Evolutionary conservation across 1,140 invertebrate species (phyloP).

Genomic region (Hyphantria cunea): DNA sequence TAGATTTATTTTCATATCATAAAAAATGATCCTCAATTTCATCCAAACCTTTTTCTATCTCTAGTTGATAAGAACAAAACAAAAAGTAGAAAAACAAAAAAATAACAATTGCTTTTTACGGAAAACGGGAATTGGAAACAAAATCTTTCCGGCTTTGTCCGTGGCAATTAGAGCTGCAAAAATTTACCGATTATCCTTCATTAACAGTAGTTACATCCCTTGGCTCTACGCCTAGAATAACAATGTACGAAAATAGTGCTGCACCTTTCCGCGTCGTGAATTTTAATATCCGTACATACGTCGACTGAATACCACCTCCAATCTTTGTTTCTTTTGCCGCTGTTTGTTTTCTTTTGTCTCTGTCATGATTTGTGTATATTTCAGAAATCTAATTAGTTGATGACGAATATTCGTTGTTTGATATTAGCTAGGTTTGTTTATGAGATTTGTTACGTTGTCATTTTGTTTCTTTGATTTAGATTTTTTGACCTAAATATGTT

Average conservation of each 20-base stretch:
- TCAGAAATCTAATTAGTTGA: slow-evolving; percentile 4
- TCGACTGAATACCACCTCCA: slow-evolving; percentile 6
- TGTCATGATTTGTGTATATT: slow-evolving; percentile 22
- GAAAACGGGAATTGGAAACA: slow-evolving; percentile 15
- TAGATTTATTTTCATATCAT: too few species aligned
- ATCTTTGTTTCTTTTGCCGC: slow-evolving; percentile 20
- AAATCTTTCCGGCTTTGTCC: slow-evolving; percentile 18
- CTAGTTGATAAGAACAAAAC: not conserved
- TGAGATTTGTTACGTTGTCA: not conserved
- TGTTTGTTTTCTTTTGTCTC: slow-evolving; percentile 16
- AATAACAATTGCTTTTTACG: slow-evolving; percentile 5
- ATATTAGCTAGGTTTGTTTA: not conserved
- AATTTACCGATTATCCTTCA: slow-evolving; percentile 26
- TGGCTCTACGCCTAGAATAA: slow-evolving; percentile 22
- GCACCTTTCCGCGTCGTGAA: slow-evolving; percentile 25
- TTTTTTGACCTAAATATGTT: too few species aligned
- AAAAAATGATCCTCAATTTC: not conserved
- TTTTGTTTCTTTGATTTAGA: too few species aligned
- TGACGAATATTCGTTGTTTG: not conserved
- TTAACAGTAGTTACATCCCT: slow-evolving; percentile 17
- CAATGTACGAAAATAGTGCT: slow-evolving; percentile 24
- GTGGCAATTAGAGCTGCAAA: slow-evolving; percentile 19
- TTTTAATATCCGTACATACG: slow-evolving; percentile 21
- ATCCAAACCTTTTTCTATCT: not conserved
- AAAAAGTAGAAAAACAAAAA: not conserved